Percentiles rank a stretch among this genome's conserved stretches.
Evolutionary conservation across 2,888 invertebrate genomes (phyloP).

Genomic region (Conomelus anceps): DNA sequence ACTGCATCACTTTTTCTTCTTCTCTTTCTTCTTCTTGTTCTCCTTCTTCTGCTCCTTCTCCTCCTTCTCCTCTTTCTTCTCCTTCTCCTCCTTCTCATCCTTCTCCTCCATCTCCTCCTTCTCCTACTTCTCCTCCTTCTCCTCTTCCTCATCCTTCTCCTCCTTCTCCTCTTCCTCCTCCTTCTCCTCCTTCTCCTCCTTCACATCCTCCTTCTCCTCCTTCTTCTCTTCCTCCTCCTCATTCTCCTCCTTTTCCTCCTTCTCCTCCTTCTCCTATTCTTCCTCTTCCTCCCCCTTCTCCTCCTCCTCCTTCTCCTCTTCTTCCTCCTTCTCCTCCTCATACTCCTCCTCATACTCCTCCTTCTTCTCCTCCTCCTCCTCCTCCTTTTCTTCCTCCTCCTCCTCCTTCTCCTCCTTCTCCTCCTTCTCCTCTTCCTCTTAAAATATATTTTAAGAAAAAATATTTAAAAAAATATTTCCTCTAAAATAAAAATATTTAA

Average conservation of each 20-base stretch:
- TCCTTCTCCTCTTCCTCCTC: not conserved
- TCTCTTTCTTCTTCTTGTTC: not conserved
- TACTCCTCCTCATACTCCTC: no score
- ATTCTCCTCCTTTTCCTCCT: not conserved
- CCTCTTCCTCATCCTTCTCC: not conserved
- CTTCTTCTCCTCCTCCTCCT: no score
- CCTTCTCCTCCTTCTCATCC: not conserved
- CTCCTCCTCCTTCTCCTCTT: not conserved
- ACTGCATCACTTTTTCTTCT: not conserved
- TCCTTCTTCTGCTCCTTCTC: slow-evolving; percentile 1
- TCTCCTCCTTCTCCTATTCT: not conserved
- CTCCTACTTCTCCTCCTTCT: not conserved
- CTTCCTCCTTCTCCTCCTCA: no score
- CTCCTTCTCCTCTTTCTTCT: not conserved
- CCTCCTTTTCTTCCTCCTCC: no score
- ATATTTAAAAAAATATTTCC: no score
- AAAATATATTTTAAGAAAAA: no score
- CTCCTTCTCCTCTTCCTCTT: no score
- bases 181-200: no score
- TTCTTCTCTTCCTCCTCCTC: not conserved
- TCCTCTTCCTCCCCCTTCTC: not conserved
- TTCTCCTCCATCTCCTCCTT: not conserved
- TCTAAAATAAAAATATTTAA: no score
- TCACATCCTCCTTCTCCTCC: no score
- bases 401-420: no score